A percentile compares a stretch with the other conserved stretches of the same genome.
Evolutionary conservation across 2,888 invertebrate species (phyloP).

Genomic region (Eucera pruinosa): DNA sequence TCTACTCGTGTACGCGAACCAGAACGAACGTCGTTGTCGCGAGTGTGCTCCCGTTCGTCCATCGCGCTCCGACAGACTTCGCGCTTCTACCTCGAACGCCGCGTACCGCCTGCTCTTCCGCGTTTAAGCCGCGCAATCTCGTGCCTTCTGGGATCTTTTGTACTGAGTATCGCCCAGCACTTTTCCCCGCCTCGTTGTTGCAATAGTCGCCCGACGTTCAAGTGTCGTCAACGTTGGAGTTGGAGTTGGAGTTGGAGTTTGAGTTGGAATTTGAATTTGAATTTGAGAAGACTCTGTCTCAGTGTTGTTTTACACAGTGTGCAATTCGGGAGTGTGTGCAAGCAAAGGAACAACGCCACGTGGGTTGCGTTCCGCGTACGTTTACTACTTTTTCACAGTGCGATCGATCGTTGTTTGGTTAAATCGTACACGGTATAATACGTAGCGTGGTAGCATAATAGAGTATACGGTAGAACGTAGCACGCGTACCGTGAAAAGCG

Average conservation of each 20-base stretch:
- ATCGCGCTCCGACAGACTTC: slow-evolving; percentile 13
- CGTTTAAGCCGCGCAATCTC: slow-evolving; percentile 24
- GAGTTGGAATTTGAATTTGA: too few species aligned
- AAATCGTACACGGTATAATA: too few species aligned
- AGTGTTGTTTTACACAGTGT: slow-evolving; percentile 22
- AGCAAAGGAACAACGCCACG: slow-evolving; percentile 27
- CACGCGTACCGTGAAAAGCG: too few species aligned
- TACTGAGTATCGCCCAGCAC: neutral
- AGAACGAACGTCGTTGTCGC: neutral
- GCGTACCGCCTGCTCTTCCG: slow-evolving; percentile 28
- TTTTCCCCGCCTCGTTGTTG: neutral
- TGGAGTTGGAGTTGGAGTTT: too few species aligned
- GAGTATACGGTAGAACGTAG: too few species aligned
- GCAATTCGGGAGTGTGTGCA: slow-evolving; percentile 43
- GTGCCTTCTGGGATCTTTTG: slow-evolving; percentile 48
- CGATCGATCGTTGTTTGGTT: neutral
- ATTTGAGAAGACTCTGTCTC: too few species aligned
- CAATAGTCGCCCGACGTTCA: neutral
- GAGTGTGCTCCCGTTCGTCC: slow-evolving; percentile 1
- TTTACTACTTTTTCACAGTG: slow-evolving; percentile 5
- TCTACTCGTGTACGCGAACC: too few species aligned
- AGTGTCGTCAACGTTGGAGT: neutral
- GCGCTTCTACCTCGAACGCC: slow-evolving; percentile 22
- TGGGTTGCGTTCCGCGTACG: slow-evolving; percentile 42
- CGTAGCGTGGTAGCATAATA: too few species aligned